Conservation (phyloP, 2,797 vertebrate genomes). For the Sciurus vulgaris region DNA sequence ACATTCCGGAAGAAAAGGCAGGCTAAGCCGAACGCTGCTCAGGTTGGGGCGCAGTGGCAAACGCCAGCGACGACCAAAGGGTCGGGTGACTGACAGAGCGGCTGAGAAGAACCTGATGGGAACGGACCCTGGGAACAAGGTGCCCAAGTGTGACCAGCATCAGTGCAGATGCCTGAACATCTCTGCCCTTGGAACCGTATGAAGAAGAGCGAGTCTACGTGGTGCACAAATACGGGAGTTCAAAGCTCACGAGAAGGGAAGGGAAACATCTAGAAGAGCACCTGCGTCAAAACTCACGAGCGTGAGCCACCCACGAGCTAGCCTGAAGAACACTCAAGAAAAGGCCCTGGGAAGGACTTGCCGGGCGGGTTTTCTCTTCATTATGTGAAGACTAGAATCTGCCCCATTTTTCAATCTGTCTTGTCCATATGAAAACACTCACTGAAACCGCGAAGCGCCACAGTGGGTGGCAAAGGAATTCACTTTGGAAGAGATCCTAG, state of each 20-base stretch:
- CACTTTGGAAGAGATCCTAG: conserved; percentile 58
- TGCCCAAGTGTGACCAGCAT: neutral
- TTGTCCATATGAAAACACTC: conserved; percentile 44
- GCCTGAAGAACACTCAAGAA: neutral
- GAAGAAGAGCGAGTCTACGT: neutral
- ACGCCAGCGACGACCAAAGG: neutral
- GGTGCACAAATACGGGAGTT: no score
- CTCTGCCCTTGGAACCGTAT: neutral
- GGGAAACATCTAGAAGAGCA: neutral
- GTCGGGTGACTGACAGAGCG: neutral
- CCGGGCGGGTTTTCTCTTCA: neutral
- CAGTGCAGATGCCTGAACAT: neutral
- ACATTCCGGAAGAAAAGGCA: neutral
- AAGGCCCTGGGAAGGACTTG: neutral
- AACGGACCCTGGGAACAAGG: neutral
- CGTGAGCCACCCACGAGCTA: neutral
- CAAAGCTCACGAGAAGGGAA: no score
- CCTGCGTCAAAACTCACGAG: neutral
- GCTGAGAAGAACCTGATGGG: neutral
- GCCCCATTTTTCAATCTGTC: neutral
- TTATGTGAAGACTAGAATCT: conserved; percentile 6
- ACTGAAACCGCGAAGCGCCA: neutral
- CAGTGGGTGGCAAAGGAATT: conserved; percentile 15
- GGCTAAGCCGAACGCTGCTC: neutral
- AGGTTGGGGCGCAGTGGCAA: neutral